Evolutionary conservation across 2,797 vertebrate genomes (phyloP), one percentile per base, ranked within the genome.

Genomic region (Peromyscus attwateri): DNA sequence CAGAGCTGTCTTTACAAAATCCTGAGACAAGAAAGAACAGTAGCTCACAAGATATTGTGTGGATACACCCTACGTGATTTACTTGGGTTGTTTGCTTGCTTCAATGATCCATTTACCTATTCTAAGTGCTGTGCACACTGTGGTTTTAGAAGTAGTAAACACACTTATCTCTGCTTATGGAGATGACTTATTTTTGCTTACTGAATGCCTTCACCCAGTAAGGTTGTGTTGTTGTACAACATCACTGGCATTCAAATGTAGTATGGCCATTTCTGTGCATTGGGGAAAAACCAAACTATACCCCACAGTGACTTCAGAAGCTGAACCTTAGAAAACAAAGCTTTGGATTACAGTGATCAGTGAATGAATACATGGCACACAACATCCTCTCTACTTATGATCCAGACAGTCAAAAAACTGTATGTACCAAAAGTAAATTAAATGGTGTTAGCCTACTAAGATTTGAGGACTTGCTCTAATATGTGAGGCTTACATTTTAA

Each of bases 141-240:
- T 19, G 83, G 2, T 82, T 66, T 88, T 81, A 68, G 75, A 96
- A 55, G 91, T 16, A 84, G 9, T 37, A 92, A 91, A 80, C 70
- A 60, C 40, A 27, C 73, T 40, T 60, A 40, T 21, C 68, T 27
- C 68, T 55, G n/a, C 0, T 64, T 52, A 57, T 66, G 1, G 31
- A 87, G 21, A n/a, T 52, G 43, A 70, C 64, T 70, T 70, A 52
- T 52, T n/a, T 49, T 70, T 85, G 11, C 31, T 85, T 52, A 52
- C 31, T 60, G 52, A 27, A 70, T 83, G 16, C 3, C 46, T 70
- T 46, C 4, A n/a, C 14, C 14, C 27, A 6, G 2, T 49, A n/a
- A 85, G 19, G 8, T 5, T 75, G 11, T n/a, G 16, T 82, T 66
- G 46, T 14, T 64, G 9, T 9, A 6, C 34, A 31, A 23, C 23